phyloP scores from a whole-genome alignment of 2,113 vertebrate genomes.

The Puntigrus tetrazona region DNA sequence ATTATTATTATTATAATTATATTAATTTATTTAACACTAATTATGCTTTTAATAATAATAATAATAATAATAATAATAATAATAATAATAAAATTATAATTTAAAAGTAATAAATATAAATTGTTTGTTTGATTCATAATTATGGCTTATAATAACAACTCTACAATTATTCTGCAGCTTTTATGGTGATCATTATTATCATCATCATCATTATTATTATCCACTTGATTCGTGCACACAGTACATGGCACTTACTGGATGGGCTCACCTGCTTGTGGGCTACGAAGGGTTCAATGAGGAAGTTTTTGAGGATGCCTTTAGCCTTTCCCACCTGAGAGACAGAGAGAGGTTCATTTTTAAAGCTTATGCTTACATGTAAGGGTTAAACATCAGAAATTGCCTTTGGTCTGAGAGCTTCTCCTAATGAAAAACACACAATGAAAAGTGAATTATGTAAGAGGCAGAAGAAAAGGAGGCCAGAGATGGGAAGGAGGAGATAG shows the following conservation, averaged over 20 bases:
- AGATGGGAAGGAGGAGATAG: neutral
- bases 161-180: neutral
- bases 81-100: neutral
- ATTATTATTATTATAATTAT: too few species aligned
- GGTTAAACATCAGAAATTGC: constrained; percentile 15
- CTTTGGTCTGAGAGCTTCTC: neutral
- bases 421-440: constrained; percentile 6
- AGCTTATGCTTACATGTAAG: neutral
- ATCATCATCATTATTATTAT: neutral
- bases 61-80: too few species aligned
- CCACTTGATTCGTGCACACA: neutral
- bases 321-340: constrained; percentile 88
- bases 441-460: constrained; percentile 29
- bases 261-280: constrained; percentile 88
- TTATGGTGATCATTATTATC: neutral
- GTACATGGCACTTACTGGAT: neutral
- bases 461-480: neutral
- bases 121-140: neutral
- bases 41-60: too few species aligned
- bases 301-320: constrained; percentile 92
- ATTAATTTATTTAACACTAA: too few species aligned
- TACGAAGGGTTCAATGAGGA: constrained; percentile 96
- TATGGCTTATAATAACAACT: neutral
- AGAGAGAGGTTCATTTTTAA: constrained; percentile 1
- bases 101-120: neutral